phyloP scores from a whole-genome alignment of 2,797 vertebrate species.

The Denticeps clupeoides region DNA sequence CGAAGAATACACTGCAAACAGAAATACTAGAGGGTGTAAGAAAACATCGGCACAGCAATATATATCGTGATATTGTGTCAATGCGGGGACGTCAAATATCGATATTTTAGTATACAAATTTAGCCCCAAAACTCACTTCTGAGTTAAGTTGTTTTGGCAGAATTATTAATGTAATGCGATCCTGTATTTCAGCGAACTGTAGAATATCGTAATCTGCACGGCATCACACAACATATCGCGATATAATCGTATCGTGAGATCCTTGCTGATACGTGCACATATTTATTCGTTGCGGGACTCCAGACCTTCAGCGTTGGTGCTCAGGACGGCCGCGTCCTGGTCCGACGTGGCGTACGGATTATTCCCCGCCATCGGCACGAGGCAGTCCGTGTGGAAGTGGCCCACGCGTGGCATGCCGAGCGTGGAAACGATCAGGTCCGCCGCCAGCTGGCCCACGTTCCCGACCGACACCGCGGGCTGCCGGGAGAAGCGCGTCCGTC shows the following conservation, averaged over 20 bases:
- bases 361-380: constrained; percentile 87
- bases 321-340: constrained; percentile 66
- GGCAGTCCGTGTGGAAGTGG: constrained; percentile 83
- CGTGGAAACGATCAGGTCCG: constrained; percentile 83
- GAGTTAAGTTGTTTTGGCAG: too few relatives aligned
- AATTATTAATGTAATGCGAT: too few relatives aligned
- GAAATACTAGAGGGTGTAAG: constrained; percentile 8
- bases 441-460: constrained; percentile 85
- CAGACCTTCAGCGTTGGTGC: constrained; percentile 82
- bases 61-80: too few relatives aligned
- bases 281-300: background rate
- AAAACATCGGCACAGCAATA: too few relatives aligned
- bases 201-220: too few relatives aligned
- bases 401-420: constrained; percentile 75
- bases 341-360: constrained; percentile 74
- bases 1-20: constrained; percentile 68
- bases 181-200: too few relatives aligned
- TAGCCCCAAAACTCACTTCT: too few relatives aligned
- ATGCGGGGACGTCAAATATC: too few relatives aligned
- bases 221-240: too few relatives aligned
- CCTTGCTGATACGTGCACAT: too few relatives aligned
- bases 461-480: constrained; percentile 91
- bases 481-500: background rate
- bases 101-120: too few relatives aligned
- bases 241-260: too few relatives aligned